Evolutionary conservation across 2,797 vertebrate genomes (phyloP).

Genomic region (Notoglanidium macrostoma): DNA sequence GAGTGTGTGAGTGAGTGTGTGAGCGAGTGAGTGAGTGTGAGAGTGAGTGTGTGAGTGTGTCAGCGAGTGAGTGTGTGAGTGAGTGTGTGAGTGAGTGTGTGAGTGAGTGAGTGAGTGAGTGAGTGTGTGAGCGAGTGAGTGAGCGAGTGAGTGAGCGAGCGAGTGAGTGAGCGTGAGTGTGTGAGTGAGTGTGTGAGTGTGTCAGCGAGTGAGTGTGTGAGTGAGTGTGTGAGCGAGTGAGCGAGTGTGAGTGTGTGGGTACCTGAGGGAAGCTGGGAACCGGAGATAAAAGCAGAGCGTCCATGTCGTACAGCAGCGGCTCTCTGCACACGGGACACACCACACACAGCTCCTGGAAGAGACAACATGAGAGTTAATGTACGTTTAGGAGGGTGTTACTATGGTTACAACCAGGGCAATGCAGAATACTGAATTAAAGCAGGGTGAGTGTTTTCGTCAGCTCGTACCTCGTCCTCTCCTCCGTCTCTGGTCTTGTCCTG

Average conservation of each 20-base stretch:
- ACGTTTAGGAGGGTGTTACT: background rate
- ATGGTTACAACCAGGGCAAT: background rate
- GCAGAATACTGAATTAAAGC: background rate
- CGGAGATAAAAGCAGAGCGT: slow-evolving; percentile 79
- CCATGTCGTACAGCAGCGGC: slow-evolving; percentile 80
- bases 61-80: too few species aligned
- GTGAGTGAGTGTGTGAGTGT: background rate
- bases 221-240: background rate
- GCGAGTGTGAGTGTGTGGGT: slow-evolving; percentile 5
- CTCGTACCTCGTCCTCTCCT: slow-evolving; percentile 60
- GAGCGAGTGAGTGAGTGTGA: too few species aligned
- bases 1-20: too few species aligned
- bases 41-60: too few species aligned
- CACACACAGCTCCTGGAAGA: slow-evolving; percentile 77
- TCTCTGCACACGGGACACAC: slow-evolving; percentile 94
- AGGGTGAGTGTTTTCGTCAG: background rate
- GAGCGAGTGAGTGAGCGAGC: too few species aligned
- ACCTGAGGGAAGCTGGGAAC: slow-evolving; percentile 85
- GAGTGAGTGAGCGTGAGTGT: too few species aligned
- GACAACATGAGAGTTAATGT: fast-evolving
- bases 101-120: too few species aligned
- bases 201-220: background rate
- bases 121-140: too few species aligned
- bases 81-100: too few species aligned
- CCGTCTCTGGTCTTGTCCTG: slow-evolving; percentile 75